Base-by-base conservation (phyloP, 2,113 vertebrate genomes). In the Sarotherodon lohbergeri region DNA sequence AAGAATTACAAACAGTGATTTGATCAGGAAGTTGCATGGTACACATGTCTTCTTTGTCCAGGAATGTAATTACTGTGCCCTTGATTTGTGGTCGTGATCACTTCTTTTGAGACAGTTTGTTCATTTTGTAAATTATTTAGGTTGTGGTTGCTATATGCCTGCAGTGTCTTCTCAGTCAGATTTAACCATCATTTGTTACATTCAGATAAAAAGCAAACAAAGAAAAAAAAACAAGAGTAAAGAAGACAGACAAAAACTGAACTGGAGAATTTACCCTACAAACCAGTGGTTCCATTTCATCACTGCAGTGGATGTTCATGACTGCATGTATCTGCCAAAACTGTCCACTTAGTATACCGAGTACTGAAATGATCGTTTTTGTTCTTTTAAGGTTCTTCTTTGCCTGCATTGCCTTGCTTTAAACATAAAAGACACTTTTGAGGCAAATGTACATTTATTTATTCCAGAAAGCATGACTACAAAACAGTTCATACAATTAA, bases 391-490 rank as follows among this genome's bases (percentile, higher is more conserved):
- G 0, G 24, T 57, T 57, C 2, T 32, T 61, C 17, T 1, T 59
- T 17, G 27, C 57, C 14, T 61, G 57, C 1, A 9, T 61, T 36
- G 29, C 4, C 1, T 19, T 34, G 0, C 0, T 32, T 63, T 63
- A 63, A 34, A 19, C 9, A 63, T 36, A 63, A 63, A 63, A n/a
- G 0, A 63, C 29, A 63, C 32, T n/a, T n/a, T 19, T 16, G 29
- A 63, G 0, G 16, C 32, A 63, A 7, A 36, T 36, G 32, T 0
- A 10, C 36, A 36, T 19, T 63, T 63, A 11, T 63, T 63, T n/a
- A 36, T n/a, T n/a, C 1, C 17, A 63, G 32, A n/a, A 63, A 63
- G 3, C 29, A 63, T 0, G 17, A 36, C 29, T 16, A 57, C 13
- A 57, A 63, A 66, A 19, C 2, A 66, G 17, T 66, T 36, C 9